These are phyloP conservation scores for Coccyzus lansbergi DNA, from an alignment of 2,797 vertebrate genomes.

Conservation along the genomic window DNA sequence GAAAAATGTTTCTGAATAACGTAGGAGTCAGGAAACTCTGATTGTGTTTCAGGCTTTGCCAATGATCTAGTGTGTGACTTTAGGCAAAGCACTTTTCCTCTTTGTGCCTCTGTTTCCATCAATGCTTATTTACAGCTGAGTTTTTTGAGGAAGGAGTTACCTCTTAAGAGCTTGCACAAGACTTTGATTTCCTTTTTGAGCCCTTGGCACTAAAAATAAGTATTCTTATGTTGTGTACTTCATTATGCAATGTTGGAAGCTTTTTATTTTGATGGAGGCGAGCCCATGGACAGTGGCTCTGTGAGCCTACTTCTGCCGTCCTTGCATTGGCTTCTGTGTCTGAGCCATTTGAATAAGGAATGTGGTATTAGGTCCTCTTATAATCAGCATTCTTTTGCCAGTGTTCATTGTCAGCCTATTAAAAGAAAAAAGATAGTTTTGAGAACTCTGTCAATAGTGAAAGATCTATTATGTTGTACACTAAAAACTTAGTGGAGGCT, in stretches of 20 bases:
- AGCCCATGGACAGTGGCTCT: background rate
- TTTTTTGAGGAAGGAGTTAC: background rate
- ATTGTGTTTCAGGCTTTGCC: background rate
- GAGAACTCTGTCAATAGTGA: conserved; percentile 69
- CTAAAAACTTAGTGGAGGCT: conserved; percentile 74
- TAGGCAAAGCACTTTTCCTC: background rate
- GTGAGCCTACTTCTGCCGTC: background rate
- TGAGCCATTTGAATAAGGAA: conserved; percentile 21
- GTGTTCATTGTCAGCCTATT: conserved; percentile 51
- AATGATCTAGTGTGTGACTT: background rate
- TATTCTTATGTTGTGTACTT: conserved; percentile 16
- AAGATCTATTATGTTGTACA: conserved; percentile 68
- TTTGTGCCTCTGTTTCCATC: background rate
- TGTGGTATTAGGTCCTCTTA: conserved; percentile 17
- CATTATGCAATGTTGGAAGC: background rate
- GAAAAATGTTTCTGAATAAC: background rate
- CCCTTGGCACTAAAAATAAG: conserved; percentile 1
- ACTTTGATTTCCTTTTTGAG: background rate
- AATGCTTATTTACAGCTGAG: background rate
- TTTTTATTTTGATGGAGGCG: conserved; percentile 11
- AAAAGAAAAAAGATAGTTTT: conserved; percentile 65
- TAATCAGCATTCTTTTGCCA: conserved; percentile 14
- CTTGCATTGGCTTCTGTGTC: conserved; percentile 2
- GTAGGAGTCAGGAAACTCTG: background rate
- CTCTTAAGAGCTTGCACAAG: background rate